These are phyloP conservation scores for Rhadinocentrus ornatus DNA, from an alignment of 2,797 vertebrate genomes.

Conservation along the genomic window DNA sequence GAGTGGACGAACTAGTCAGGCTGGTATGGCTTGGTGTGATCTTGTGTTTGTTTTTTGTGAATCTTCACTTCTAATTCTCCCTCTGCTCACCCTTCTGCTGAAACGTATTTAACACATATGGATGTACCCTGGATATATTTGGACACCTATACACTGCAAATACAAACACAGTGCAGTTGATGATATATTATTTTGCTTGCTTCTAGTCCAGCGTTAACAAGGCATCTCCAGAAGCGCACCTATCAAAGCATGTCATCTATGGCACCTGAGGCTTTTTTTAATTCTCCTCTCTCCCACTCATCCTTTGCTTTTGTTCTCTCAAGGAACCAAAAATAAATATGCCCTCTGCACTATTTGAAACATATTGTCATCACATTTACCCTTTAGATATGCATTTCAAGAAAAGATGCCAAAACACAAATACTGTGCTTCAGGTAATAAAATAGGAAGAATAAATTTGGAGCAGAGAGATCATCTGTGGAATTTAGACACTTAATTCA, in stretches of 20 bases:
- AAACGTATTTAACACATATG: constrained; percentile 1
- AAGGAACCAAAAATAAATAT: constrained; percentile 74
- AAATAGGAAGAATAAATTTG: constrained; percentile 65
- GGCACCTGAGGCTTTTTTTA: constrained; percentile 64
- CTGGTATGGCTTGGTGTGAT: constrained; percentile 60
- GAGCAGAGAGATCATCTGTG: constrained; percentile 38
- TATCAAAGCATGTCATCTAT: constrained; percentile 71
- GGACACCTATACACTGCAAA: neutral
- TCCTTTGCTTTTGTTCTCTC: constrained; percentile 62
- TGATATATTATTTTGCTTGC: constrained; percentile 35
- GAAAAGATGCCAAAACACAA: constrained; percentile 68
- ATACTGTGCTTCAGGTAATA: constrained; percentile 71
- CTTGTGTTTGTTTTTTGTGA: constrained; percentile 18
- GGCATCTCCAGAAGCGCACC: constrained; percentile 59
- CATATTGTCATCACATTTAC: constrained; percentile 71
- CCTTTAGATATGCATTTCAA: constrained; percentile 75
- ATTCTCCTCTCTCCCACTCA: constrained; percentile 32
- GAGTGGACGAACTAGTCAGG: constrained; percentile 72
- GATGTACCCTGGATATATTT: constrained; percentile 9
- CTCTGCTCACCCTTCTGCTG: neutral
- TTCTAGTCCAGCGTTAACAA: constrained; percentile 48
- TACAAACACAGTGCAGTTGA: constrained; percentile 13
- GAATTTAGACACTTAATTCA: constrained; percentile 58
- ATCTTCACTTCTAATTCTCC: constrained; percentile 18
- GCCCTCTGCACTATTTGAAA: constrained; percentile 68